Evolutionary conservation across 1,140 invertebrate genomes (phyloP).

Genomic region (Maconellicoccus hirsutus): DNA sequence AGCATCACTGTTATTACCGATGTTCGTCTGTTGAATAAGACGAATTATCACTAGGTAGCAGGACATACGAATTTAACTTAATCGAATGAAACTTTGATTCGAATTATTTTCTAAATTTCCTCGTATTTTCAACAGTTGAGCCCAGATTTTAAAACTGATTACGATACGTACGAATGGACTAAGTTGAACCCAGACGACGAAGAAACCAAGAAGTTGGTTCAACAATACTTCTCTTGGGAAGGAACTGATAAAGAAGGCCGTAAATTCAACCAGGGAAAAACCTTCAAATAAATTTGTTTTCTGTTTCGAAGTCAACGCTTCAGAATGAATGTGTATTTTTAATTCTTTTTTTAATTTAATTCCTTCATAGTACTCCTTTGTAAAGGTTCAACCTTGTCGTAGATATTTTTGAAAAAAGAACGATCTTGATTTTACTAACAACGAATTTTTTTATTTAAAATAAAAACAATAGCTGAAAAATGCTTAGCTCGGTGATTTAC

Average conservation of each 20-base stretch:
- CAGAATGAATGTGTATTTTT: not conserved
- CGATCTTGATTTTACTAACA: conserved; percentile 1
- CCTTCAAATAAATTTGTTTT: conserved; percentile 70
- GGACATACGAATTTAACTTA: not conserved
- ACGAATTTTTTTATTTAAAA: not conserved
- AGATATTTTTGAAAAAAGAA: conserved; percentile 5
- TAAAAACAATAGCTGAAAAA: not conserved
- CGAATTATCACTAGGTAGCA: not conserved
- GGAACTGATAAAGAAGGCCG: conserved; percentile 78
- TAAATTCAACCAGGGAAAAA: conserved; percentile 96
- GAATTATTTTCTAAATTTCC: conserved; percentile 17
- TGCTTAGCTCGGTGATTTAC: not conserved
- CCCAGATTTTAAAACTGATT: conserved; percentile 93
- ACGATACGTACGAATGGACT: conserved; percentile 92
- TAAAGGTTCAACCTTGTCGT: not conserved
- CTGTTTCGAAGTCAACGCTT: not conserved
- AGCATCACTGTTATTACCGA: conserved; percentile 20
- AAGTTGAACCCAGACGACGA: conserved; percentile 75
- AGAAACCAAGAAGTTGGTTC: conserved; percentile 80
- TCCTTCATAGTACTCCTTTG: not conserved
- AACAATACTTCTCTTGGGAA: conserved; percentile 86
- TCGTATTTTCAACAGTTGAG: conserved; percentile 48
- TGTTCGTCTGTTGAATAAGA: not conserved
- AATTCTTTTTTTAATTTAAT: not conserved
- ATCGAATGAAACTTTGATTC: not conserved